Evolutionary conservation across 2,797 vertebrate genomes (phyloP), one percentile per base, ranked within the genome.

Genomic region (Artibeus lituratus): DNA sequence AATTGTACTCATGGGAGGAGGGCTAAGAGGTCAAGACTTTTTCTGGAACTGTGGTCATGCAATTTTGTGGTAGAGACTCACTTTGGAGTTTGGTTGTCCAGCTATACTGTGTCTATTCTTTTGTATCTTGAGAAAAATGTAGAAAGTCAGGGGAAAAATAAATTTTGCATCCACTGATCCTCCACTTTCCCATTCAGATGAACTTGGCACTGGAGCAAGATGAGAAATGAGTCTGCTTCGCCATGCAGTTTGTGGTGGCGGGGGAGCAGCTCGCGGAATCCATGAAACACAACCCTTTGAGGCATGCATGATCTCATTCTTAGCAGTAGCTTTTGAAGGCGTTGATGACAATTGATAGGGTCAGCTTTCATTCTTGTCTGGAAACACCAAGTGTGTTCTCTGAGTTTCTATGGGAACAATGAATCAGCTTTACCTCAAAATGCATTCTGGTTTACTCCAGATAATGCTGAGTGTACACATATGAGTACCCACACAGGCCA

Each of bases 351-450:
- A 1, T 39, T 12, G 26, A 81, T 5, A 42, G 49, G n/a, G 19
- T 83, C 29, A 82, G 47, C 29, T 94, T 93, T 96, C 76, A 39
- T 35, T 35, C 73, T 84, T 87, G 22, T 29, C 55, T 92, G 37
- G 51, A 88, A 97, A 90, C 37, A 76, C 73, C 9, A 67, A 47
- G 11, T 35, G 2, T 53, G 37, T 78, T 78, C 32, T 53, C 11
- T 76, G 47, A 67, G n/a, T 57, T 19, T 74, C 37, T 82, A 4
- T 2, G 37, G n/a, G 24, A 8, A 39, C 24, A 55, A 24, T 83
- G 77, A 96, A 72, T 92, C 73, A 92, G 22, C 8, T 78, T 65
- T 62, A 42, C 51, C 37, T 96, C 85, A 93, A 81, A 93, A 94
- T 47, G 11, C 8, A 47, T 59, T 67, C 55, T 90, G 87, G 10